A percentile compares a stretch with the other conserved stretches of the same genome.
Conservation (phyloP, 2,113 vertebrate species). For the Centrocercus urophasianus region DNA sequence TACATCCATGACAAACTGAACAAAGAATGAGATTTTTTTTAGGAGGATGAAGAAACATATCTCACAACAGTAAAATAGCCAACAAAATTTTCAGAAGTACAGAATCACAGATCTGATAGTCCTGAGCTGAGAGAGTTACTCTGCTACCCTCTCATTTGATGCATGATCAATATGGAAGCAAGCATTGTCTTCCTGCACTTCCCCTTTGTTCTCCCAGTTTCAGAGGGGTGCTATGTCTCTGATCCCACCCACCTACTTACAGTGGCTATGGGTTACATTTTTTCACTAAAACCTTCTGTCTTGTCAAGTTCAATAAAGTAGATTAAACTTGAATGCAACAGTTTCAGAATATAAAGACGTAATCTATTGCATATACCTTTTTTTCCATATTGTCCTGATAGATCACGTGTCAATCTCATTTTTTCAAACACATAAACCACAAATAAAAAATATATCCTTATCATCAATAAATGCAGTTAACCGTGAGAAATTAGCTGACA, state of each 20-base stretch:
- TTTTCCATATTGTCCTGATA: neutral
- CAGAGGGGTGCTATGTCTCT: accelerated
- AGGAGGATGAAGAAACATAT: neutral
- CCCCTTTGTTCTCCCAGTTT: neutral
- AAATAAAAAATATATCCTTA: neutral
- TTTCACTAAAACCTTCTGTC: neutral
- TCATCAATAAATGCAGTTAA: constrained; percentile 34
- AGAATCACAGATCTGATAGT: neutral
- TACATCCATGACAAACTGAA: neutral
- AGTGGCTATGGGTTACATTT: neutral
- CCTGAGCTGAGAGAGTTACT: neutral
- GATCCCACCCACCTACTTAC: neutral
- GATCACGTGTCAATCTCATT: neutral
- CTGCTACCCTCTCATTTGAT: neutral
- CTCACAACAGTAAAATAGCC: neutral
- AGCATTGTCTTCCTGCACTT: neutral
- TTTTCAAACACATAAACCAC: neutral
- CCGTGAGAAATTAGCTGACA: constrained; percentile 24
- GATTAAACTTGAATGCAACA: neutral
- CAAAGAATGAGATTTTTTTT: neutral
- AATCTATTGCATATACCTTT: neutral
- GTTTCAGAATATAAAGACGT: neutral
- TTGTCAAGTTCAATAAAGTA: neutral
- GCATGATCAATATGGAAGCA: neutral
- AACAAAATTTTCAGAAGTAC: neutral